Base-by-base conservation (phyloP, 2,888 invertebrate species). In the Lepidochrysops patricia region DNA sequence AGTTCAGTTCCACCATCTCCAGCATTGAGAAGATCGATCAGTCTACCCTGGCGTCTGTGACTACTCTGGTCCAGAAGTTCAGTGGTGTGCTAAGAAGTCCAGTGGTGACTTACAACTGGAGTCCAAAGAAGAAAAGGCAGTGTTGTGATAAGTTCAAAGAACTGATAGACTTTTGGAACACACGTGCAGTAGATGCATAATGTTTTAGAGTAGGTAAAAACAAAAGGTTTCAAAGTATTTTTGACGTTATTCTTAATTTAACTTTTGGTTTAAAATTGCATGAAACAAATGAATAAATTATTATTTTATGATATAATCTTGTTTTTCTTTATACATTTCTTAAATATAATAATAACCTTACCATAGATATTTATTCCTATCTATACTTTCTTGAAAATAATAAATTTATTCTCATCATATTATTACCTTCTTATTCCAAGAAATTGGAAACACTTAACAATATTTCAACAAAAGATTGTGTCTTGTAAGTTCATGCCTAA, bases 111-210 rank as follows among this genome's bases (percentile, higher is more conserved):
- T 79, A 74, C 32, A 79, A 70, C 62, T 58, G 58, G 49, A 58
- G 50, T 25, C 49, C 50, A 13, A 58, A 58, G 15, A 49, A 58
- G 34, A 58, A 35, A 34, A 19, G 58, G 6, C 68, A 79, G 67
- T 79, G 85, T 52, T 77, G 76, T 68, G 79, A 76, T 2, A 77
- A 74, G 58, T 88, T 87, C 56, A 80, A 70, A 57, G 84, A 87
- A 15, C 68, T 88, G 27, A 78, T 84, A 0, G 82, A 86, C 5
- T 87, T 84, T 66, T 87, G 87, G 87, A 79, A 72, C 43, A 76
- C 67, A 29, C 70, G 70, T 1, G 74, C 77, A 0, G 70, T 70
- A 64, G 72, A 49, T 50, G 27, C 49, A 57, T 59, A 58, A 61
- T 2, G 35, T 34, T 60, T n/a, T 56, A n/a, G 4, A 9, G 56